Evolutionary conservation across 1,140 invertebrate genomes (phyloP).

Genomic region (Cataglyphis hispanica): DNA sequence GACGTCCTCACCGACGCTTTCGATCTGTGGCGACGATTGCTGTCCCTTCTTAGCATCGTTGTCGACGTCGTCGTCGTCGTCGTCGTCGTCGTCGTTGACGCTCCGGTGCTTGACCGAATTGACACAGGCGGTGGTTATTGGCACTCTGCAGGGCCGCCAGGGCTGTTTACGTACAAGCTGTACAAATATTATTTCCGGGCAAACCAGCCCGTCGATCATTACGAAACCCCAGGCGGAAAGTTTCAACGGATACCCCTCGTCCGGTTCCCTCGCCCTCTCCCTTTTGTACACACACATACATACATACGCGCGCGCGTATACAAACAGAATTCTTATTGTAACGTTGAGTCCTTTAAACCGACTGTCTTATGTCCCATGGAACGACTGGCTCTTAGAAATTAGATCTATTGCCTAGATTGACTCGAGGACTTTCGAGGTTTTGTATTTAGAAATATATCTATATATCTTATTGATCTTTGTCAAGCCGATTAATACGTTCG

Average conservation of each 20-base stretch:
- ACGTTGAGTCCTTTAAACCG: conserved; percentile 23
- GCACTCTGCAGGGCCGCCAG: conserved; percentile 77
- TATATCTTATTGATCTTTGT: conserved; percentile 8
- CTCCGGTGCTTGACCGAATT: conserved; percentile 76
- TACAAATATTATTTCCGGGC: conserved; percentile 80
- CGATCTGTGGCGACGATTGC: conserved; percentile 52
- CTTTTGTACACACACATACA: conserved; percentile 11
- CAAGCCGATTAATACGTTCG: not conserved
- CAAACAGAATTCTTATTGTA: not conserved
- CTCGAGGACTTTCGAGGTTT: conserved; percentile 6
- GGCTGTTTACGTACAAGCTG: conserved; percentile 80
- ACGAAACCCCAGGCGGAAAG: conserved; percentile 76
- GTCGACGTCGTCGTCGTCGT: conserved; percentile 5
- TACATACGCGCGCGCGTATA: not conserved
- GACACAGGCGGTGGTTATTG: conserved; percentile 79
- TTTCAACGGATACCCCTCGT: conserved; percentile 70
- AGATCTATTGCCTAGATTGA: conserved; percentile 35
- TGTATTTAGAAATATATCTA: conserved; percentile 21
- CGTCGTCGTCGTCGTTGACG: conserved; percentile 40
- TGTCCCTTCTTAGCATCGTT: not conserved
- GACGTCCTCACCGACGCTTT: conserved; percentile 27
- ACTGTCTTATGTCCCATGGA: conserved; percentile 7
- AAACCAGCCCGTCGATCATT: conserved; percentile 77
- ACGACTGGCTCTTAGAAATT: conserved; percentile 25
- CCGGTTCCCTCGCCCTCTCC: not conserved